phyloP scores from a whole-genome alignment of 2,888 invertebrate species.

The Biston stratarius region DNA sequence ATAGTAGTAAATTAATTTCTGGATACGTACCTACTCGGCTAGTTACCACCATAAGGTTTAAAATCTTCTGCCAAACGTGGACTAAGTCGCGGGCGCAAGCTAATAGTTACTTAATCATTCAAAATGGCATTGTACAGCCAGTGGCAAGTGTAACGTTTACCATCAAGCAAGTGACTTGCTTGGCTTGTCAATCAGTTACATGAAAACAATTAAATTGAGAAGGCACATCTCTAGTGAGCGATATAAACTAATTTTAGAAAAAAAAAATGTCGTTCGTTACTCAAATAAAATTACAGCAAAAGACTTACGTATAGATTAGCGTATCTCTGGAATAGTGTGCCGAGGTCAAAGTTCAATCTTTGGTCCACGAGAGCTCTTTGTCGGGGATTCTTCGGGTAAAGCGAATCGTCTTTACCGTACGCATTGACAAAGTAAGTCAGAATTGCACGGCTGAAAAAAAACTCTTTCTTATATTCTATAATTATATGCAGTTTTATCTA shows the following conservation, averaged over 20 bases:
- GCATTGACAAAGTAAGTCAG: constrained; percentile 88
- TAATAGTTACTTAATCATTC: too few relatives aligned
- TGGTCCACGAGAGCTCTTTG: constrained; percentile 88
- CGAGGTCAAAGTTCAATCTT: constrained; percentile 87
- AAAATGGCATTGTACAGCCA: too few relatives aligned
- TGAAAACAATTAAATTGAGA: not conserved
- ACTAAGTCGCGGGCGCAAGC: too few relatives aligned
- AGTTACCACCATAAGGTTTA: too few relatives aligned
- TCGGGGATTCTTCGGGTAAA: constrained; percentile 89
- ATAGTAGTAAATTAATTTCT: too few relatives aligned
- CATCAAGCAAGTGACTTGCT: not conserved
- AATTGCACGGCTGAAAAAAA: constrained; percentile 88
- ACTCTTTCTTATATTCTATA: not conserved
- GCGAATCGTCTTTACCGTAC: constrained; percentile 88
- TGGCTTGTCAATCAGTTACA: not conserved
- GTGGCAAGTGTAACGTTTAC: not conserved
- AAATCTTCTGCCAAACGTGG: too few relatives aligned
- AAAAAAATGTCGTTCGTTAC: too few relatives aligned
- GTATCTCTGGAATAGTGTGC: constrained; percentile 84
- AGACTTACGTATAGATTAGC: constrained; percentile 86
- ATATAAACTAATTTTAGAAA: too few relatives aligned
- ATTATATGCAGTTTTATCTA: not conserved
- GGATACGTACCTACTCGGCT: too few relatives aligned
- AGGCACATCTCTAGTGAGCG: too few relatives aligned
- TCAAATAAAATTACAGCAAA: not conserved